phyloP scores from a whole-genome alignment of 2,888 invertebrate species.

The Deroplatys truncata region DNA sequence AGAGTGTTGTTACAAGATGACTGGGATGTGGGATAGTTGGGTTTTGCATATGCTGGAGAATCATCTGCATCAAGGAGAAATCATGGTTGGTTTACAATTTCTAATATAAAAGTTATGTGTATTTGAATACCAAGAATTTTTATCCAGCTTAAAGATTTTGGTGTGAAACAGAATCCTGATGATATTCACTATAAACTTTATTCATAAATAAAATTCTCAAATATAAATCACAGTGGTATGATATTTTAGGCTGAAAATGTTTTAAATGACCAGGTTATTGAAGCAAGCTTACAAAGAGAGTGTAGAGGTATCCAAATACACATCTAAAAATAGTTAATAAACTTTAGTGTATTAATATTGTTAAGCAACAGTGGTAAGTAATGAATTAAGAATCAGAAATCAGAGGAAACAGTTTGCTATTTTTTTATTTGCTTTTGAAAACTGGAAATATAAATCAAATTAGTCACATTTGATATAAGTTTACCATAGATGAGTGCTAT shows the following conservation, averaged over 20 bases:
- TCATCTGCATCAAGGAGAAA: conserved; percentile 17
- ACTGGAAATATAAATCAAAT: background rate
- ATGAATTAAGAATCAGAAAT: background rate
- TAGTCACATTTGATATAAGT: too few species aligned
- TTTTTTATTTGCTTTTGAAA: too few species aligned
- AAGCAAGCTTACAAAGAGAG: too few species aligned
- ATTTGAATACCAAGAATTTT: background rate
- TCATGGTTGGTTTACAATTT: background rate
- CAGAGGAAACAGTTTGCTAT: background rate
- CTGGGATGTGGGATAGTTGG: conserved; percentile 24
- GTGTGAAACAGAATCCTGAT: background rate
- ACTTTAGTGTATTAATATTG: background rate
- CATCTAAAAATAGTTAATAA: background rate
- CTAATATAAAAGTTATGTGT: background rate
- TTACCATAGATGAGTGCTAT: too few species aligned
- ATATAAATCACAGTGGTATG: background rate
- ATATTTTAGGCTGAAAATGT: too few species aligned
- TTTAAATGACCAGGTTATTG: background rate
- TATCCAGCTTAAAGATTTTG: background rate
- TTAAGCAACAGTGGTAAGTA: background rate
- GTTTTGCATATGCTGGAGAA: conserved; percentile 20
- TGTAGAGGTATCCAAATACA: background rate
- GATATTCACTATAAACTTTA: background rate
- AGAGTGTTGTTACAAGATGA: conserved; percentile 19
- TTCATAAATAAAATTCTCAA: background rate